Percentiles rank a stretch among this genome's conserved stretches.
Conservation (phyloP, 2,797 vertebrate species). For the Oryzias dopingdopingensis region DNA sequence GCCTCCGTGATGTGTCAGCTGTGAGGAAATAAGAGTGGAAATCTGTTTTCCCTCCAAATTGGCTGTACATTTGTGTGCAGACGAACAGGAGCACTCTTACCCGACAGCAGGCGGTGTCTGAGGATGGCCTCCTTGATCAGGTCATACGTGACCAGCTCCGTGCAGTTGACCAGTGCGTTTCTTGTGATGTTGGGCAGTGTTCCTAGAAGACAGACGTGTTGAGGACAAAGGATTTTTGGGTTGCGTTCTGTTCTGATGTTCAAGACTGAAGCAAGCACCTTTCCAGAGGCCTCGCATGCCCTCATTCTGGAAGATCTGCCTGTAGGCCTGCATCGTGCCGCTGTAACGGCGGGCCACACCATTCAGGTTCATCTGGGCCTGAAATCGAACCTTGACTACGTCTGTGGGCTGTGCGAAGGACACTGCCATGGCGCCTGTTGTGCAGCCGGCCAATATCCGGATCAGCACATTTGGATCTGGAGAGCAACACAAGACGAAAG, state of each 20-base stretch:
- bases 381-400: conserved; percentile 87
- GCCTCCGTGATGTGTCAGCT: no score
- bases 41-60: background rate
- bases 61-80: no score
- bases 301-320: conserved; percentile 83
- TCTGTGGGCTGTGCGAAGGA: conserved; percentile 87
- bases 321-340: conserved; percentile 86
- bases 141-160: conserved; percentile 87
- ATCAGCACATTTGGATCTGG: conserved; percentile 75
- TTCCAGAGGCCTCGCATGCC: conserved; percentile 87
- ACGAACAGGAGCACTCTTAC: conserved; percentile 56
- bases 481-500: background rate
- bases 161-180: conserved; percentile 87
- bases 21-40: conserved; percentile 4
- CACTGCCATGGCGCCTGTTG: conserved; percentile 85
- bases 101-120: conserved; percentile 80
- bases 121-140: conserved; percentile 87
- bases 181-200: conserved; percentile 87
- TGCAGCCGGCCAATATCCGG: conserved; percentile 84
- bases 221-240: background rate
- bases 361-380: conserved; percentile 82
- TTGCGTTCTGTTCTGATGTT: background rate
- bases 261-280: conserved; percentile 64
- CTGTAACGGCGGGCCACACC: conserved; percentile 83
- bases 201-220: conserved; percentile 61